Conservation (phyloP, 2,888 invertebrate species). For the Lobophora halterata region DNA sequence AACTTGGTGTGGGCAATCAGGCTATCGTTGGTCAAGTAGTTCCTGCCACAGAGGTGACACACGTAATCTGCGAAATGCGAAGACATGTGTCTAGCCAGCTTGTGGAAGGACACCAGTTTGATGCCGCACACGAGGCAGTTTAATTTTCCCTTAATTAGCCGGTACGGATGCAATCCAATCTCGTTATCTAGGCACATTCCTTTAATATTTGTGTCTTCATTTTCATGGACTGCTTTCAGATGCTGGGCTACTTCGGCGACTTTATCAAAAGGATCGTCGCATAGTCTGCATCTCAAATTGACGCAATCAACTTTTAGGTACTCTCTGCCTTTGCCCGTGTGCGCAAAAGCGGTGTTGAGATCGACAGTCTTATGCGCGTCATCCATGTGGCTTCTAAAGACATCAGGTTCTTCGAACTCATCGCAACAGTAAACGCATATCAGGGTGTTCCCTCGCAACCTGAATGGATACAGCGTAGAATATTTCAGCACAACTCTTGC, state of each 20-base stretch:
- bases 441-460: constrained; percentile 54
- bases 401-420: constrained; percentile 50
- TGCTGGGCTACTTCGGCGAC: constrained; percentile 53
- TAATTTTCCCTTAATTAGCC: constrained; percentile 52
- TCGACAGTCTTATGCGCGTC: constrained; percentile 49
- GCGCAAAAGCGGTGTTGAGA: constrained; percentile 57
- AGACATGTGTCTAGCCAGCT: constrained; percentile 59
- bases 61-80: constrained; percentile 60
- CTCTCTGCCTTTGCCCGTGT: constrained; percentile 45
- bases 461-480: constrained; percentile 67
- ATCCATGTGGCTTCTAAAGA: constrained; percentile 57
- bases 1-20: constrained; percentile 59
- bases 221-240: constrained; percentile 45
- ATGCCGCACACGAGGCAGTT: constrained; percentile 52
- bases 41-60: constrained; percentile 63
- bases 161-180: constrained; percentile 63
- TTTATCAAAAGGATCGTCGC: constrained; percentile 41
- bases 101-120: constrained; percentile 53
- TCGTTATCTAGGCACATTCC: too few relatives aligned
- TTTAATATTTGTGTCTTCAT: constrained; percentile 18
- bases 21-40: constrained; percentile 55
- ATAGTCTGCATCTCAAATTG: constrained; percentile 56
- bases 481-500: constrained; percentile 64
- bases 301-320: constrained; percentile 64
- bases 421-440: constrained; percentile 71